A percentile compares a stretch with the other conserved stretches of the same genome.
Evolutionary conservation across 2,113 vertebrate genomes (phyloP).

Genomic region (Lonchura striata): DNA sequence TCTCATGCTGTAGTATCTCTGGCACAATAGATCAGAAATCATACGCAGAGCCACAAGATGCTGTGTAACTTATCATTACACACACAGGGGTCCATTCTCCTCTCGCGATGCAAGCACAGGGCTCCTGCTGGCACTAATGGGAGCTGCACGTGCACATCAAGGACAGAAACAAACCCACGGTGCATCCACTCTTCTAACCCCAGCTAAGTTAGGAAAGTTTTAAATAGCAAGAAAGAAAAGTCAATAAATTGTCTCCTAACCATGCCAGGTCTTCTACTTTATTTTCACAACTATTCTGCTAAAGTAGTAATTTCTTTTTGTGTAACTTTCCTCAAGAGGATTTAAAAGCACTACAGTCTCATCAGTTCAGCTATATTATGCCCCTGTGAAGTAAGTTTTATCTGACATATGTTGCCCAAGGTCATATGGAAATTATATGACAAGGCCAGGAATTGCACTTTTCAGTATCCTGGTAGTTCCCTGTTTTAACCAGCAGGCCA

Average conservation of each 20-base stretch:
- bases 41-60: slow-evolving; percentile 34
- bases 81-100: slow-evolving; percentile 27
- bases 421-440: slow-evolving; percentile 18
- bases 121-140: slow-evolving; percentile 56
- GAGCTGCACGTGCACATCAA: slow-evolving; percentile 14
- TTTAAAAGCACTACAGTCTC: slow-evolving; percentile 18
- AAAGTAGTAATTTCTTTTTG: background rate
- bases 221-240: background rate
- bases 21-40: slow-evolving; percentile 62
- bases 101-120: background rate
- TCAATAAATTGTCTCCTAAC: background rate
- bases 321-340: slow-evolving; percentile 5
- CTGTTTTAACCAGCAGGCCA: slow-evolving; percentile 32
- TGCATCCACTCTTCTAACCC: background rate
- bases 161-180: background rate
- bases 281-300: background rate
- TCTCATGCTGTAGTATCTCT: slow-evolving; percentile 51
- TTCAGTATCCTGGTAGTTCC: background rate
- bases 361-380: slow-evolving; percentile 6
- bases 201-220: background rate
- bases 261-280: background rate
- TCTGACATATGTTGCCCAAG: background rate
- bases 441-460: background rate
- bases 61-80: slow-evolving; percentile 59
- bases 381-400: slow-evolving; percentile 4